These are phyloP conservation scores for Hydrophis major DNA, from an alignment of 2,797 vertebrate species.

Conservation along the genomic window DNA sequence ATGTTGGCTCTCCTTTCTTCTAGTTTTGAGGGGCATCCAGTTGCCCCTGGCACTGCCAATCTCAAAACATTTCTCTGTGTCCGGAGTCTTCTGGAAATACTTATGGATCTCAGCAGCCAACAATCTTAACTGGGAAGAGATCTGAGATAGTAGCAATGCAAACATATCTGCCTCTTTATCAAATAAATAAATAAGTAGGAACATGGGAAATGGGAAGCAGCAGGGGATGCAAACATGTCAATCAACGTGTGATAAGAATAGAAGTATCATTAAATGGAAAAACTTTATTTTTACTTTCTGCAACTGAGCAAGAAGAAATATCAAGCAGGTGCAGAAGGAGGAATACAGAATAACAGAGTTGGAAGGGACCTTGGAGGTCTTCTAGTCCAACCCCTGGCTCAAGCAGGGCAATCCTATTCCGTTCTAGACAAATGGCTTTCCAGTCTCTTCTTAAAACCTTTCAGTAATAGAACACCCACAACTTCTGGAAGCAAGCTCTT, in stretches of 20 bases:
- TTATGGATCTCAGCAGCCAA: background rate
- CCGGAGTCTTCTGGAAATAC: background rate
- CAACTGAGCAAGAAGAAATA: conserved; percentile 63
- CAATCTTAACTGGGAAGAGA: conserved; percentile 22
- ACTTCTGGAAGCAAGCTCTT: background rate
- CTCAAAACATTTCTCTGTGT: conserved; percentile 59
- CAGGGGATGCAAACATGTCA: conserved; percentile 63
- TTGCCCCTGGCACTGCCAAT: conserved; percentile 36
- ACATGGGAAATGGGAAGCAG: conserved; percentile 46
- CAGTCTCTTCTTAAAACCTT: background rate
- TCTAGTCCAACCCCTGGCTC: background rate
- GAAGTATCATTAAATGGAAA: conserved; percentile 65
- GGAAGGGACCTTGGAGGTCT: background rate
- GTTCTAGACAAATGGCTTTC: background rate
- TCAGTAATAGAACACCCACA: background rate
- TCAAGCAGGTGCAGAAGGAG: conserved; percentile 59
- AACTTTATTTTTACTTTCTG: conserved; percentile 63
- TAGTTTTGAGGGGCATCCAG: background rate
- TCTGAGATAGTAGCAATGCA: conserved; percentile 46
- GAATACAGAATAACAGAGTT: background rate
- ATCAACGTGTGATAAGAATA: conserved; percentile 53
- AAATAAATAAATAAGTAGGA: background rate
- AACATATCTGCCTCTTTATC: conserved; percentile 51
- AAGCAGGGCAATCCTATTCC: background rate
- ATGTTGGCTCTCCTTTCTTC: background rate